Base-by-base conservation (phyloP, 2,797 vertebrate species). In the Ispidina picta region DNA sequence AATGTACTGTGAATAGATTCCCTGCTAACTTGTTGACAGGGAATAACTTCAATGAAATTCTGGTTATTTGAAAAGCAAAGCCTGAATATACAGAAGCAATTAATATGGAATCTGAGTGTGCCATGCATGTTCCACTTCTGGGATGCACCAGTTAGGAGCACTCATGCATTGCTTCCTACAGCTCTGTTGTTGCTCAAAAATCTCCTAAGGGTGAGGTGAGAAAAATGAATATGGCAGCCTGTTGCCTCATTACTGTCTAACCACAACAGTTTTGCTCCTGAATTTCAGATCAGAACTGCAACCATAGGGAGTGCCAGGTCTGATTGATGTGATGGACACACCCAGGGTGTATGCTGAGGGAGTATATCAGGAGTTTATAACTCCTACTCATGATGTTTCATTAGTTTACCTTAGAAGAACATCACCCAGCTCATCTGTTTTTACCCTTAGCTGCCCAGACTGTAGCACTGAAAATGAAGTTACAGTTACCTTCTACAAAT, bases 301-400 rank as follows among this genome's bases (percentile, higher is more conserved):
- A 6, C 66, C 20, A 0, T 59, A 49, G 80, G 89, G 90, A 90
- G 86, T 92, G 94, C 77, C 81, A 7, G 41, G 26, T 78, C 74
- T 82, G 71, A 78, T 11, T 52, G 88, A 72, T 83, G 82, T 35
- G 66, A 90, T 66, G 74, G 37, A 46, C 93, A 66, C 94, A 58
- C 95, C 94, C 86, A 82, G 91, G 83, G 83, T 75, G 90, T 88
- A 55, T 82, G 59, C 80, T 56, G 28, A 81, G 77, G 56, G 64
- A 84, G 56, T 86, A 76, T 64, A 79, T 64, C 37, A 44, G 78
- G 60, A 72, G 52, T 80, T 92, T 93, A 2, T 18, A 88, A 79
- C 77, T 88, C 83, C 71, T 84, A 43, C 81, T 86, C 9, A 1
- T 7, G 11, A 10, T 49, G 52, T 79, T 92, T 79, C 52, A 43